phyloP scores from a whole-genome alignment of 2,888 invertebrate genomes.

The Chymomyza caudatula region DNA sequence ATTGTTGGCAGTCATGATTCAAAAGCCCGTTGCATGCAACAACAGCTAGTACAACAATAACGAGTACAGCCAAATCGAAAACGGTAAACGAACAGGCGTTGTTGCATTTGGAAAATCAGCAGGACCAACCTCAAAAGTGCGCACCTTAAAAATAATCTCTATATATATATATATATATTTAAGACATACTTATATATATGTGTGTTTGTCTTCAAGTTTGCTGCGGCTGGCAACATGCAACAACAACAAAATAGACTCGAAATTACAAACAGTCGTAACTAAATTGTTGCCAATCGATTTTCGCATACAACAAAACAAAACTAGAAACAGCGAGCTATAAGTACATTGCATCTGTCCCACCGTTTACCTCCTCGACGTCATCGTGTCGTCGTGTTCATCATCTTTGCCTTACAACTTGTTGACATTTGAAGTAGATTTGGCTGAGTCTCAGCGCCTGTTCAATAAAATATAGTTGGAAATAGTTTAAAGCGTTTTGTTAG shows the following conservation, averaged over 20 bases:
- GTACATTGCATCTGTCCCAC: conserved; percentile 54
- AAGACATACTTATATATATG: neutral
- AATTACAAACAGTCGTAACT: conserved; percentile 52
- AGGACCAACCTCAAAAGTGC: conserved; percentile 73
- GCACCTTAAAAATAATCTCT: conserved; percentile 71
- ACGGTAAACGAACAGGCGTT: conserved; percentile 71
- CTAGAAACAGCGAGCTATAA: conserved; percentile 45
- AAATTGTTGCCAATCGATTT: conserved; percentile 68
- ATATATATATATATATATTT: conserved; percentile 55
- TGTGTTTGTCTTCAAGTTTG: neutral
- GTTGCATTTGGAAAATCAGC: conserved; percentile 68
- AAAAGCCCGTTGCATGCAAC: conserved; percentile 70
- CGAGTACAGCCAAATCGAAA: conserved; percentile 41
- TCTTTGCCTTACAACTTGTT: conserved; percentile 55
- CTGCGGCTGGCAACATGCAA: neutral
- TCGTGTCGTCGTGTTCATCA: conserved; percentile 28
- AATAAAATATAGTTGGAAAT: conserved; percentile 68
- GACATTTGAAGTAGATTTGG: conserved; percentile 59
- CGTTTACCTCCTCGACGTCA: conserved; percentile 34
- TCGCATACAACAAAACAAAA: conserved; percentile 29
- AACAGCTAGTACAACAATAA: conserved; percentile 10
- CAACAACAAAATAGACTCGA: conserved; percentile 13
- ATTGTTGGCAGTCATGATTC: conserved; percentile 71
- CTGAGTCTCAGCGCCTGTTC: conserved; percentile 38
- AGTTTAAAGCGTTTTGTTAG: conserved; percentile 54